Base-by-base conservation (phyloP, 1,140 invertebrate species). In the Calycopis cecrops region DNA sequence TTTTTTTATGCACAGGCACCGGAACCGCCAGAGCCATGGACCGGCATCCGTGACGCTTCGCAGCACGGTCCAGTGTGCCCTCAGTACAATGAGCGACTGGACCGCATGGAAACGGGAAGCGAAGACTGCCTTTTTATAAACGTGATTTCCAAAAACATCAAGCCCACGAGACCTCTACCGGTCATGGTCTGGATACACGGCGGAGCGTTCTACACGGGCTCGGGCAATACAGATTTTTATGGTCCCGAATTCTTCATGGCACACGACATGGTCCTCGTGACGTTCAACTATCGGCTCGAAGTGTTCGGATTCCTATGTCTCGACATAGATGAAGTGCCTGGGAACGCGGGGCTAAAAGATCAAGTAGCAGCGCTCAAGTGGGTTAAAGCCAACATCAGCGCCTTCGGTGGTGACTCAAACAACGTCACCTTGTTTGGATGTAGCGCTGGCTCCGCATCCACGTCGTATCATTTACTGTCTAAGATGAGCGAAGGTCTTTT, bases 161-260 rank as follows among this genome's bases (percentile, higher is more conserved):
- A 47, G 1, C 72, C 78, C 1, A 16, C 63, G 0, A 58, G 63
- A 33, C 75, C 67, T 11, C 87, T 89, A 54, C 90, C 93, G 0
- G 93, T 95, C 0, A 91, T 95, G 89, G 88, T 94, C 0, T 96
- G 91, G 90, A 90, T 95, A 16, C 92, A 95, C 71, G 94, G 94
- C 0, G 94, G 94, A 10, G 89, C 88, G 11, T 93, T 93, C 60
- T 88, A 90, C 44, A 87, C 86, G 35, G 92, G 92, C n/a, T 90
- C 89, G 4, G 89, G 88, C 11, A 89, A 89, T 62, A 85, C 87
- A 0, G 86, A 89, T 33, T 76, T 85, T 1, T 92, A 92, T 61
- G 90, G 91, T 0, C 88, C 91, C 0, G 89, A 91, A 54, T 92
- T 91, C 67, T 73, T 94, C 1, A 86, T 93, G 79, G 89, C 90